phyloP scores from a whole-genome alignment of 2,113 vertebrate genomes.

The Myxocyprinus asiaticus region DNA sequence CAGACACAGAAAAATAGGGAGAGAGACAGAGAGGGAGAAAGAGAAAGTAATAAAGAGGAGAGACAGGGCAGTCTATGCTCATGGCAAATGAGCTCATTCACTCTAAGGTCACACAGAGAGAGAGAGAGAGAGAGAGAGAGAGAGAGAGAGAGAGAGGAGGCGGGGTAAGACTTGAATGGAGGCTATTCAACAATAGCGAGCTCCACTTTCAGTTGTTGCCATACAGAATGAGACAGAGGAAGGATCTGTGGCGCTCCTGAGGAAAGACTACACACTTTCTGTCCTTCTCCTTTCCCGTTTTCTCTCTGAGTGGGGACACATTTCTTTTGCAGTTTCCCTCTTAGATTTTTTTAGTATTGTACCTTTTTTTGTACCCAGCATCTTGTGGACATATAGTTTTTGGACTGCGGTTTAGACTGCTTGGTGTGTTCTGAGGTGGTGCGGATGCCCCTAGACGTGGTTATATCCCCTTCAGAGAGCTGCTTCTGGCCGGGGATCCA shows the following conservation, averaged over 20 bases:
- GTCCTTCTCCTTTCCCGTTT: neutral
- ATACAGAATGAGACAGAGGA: slow-evolving; percentile 58
- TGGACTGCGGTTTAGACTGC: slow-evolving; percentile 50
- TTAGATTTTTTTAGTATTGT: slow-evolving; percentile 30
- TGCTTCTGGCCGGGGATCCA: slow-evolving; percentile 83
- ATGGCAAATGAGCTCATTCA: slow-evolving; percentile 65
- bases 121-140: slow-evolving; percentile 44
- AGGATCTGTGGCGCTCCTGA: slow-evolving; percentile 39
- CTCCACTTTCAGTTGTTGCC: slow-evolving; percentile 72
- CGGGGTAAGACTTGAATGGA: slow-evolving; percentile 55
- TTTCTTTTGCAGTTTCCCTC: slow-evolving; percentile 48
- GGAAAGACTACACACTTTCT: slow-evolving; percentile 35
- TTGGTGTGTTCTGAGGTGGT: slow-evolving; percentile 59
- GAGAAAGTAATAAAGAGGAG: slow-evolving; percentile 58
- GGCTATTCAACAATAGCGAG: slow-evolving; percentile 78
- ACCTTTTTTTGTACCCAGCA: neutral
- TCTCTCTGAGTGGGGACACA: slow-evolving; percentile 8
- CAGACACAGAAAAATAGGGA: slow-evolving; percentile 54
- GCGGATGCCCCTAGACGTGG: slow-evolving; percentile 85
- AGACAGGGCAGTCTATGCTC: slow-evolving; percentile 56
- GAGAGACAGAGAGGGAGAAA: slow-evolving; percentile 51
- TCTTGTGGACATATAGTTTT: slow-evolving; percentile 29
- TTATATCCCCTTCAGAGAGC: slow-evolving; percentile 80
- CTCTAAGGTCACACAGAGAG: slow-evolving; percentile 54
- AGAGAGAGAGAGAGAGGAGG: slow-evolving; percentile 39